These are phyloP conservation scores for Troides helena DNA, from an alignment of 2,888 invertebrate genomes.

Conservation along the genomic window DNA sequence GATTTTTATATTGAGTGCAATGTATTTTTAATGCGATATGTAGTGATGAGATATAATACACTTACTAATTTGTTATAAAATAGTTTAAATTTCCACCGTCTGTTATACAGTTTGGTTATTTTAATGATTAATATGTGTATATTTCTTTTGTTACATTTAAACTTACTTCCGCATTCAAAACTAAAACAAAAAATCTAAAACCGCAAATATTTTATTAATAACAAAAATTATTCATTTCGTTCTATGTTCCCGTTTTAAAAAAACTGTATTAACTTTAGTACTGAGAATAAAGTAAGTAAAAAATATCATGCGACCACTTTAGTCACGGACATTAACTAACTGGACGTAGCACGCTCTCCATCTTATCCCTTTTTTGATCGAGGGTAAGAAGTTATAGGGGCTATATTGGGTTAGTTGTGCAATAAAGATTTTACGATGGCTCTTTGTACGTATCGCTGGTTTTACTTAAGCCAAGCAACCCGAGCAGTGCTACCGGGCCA, in stretches of 20 bases:
- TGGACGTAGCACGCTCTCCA: conserved; percentile 29
- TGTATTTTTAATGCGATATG: no score
- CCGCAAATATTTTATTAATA: no score
- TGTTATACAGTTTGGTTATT: no score
- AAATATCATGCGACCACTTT: conserved; percentile 19
- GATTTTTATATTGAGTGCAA: no score
- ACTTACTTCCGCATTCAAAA: no score
- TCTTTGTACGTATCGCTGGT: conserved; percentile 22
- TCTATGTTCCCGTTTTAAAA: background rate
- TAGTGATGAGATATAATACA: no score
- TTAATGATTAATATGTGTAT: no score
- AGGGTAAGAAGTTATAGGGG: conserved; percentile 47
- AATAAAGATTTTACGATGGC: conserved; percentile 54
- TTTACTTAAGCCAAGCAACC: conserved; percentile 6
- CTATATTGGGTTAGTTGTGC: conserved; percentile 43
- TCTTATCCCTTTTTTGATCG: conserved; percentile 44
- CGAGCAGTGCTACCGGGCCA: conserved; percentile 5
- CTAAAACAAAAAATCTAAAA: no score
- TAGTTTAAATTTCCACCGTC: no score
- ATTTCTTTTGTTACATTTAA: no score
- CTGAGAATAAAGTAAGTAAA: conserved; percentile 20
- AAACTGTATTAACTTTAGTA: background rate
- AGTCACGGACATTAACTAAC: conserved; percentile 27
- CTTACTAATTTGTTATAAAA: no score
- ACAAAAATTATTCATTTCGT: conserved; percentile 6